Evolutionary conservation across 2,888 invertebrate genomes (phyloP).

Genomic region (Hirudinaria manillensis): DNA sequence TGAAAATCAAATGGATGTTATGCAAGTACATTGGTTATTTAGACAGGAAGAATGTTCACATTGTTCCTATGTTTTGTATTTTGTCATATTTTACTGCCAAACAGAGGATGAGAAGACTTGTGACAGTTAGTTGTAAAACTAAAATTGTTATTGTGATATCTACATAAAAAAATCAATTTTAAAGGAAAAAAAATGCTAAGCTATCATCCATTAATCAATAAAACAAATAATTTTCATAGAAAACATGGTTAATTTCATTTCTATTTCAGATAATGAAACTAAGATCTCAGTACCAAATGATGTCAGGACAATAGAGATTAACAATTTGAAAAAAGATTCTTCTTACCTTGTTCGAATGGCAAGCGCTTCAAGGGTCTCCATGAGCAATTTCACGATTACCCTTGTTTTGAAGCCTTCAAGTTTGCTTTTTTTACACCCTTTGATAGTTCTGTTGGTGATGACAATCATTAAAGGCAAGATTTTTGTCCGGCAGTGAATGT

Average conservation of each 20-base stretch:
- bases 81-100: not conserved
- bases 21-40: constrained; percentile 5
- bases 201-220: too few species aligned
- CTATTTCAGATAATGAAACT: not conserved
- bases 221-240: not conserved
- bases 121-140: not conserved
- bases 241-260: not conserved
- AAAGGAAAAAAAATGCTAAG: too few species aligned
- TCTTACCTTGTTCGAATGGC: constrained; percentile 11
- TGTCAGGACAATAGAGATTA: not conserved
- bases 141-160: not conserved
- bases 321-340: not conserved
- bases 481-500: too few species aligned
- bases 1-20: not conserved
- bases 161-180: too few species aligned
- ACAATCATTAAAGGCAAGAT: too few species aligned
- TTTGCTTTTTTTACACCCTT: not conserved
- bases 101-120: not conserved
- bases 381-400: not conserved
- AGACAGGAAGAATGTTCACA: not conserved
- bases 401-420: not conserved
- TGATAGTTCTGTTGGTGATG: too few species aligned
- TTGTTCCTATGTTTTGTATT: not conserved
- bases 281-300: not conserved
- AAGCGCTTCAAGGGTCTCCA: not conserved